These are phyloP conservation scores for Drosophila ficusphila DNA, from an alignment of 1,140 invertebrate genomes.

Conservation along the genomic window DNA sequence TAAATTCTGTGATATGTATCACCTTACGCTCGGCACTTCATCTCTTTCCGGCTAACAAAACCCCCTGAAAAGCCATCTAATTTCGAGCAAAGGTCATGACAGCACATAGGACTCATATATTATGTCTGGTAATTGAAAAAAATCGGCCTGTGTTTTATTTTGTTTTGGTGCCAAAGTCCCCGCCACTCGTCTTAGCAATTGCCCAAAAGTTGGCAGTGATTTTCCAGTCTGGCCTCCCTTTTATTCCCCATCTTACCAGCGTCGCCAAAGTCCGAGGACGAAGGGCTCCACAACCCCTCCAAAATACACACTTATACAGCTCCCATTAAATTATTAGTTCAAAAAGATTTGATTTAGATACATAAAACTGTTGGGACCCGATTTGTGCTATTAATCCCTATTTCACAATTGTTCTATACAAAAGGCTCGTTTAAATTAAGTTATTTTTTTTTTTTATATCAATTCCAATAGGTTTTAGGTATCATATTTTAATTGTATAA, in stretches of 20 bases:
- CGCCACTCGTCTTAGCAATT: slow-evolving; percentile 36
- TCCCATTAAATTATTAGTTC: not conserved
- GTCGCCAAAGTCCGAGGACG: slow-evolving; percentile 37
- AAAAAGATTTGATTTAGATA: no score
- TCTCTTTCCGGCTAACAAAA: not conserved
- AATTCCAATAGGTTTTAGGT: no score
- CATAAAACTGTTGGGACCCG: no score
- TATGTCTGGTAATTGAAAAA: slow-evolving; percentile 76
- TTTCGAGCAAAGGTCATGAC: slow-evolving; percentile 66
- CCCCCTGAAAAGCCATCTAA: slow-evolving; percentile 32
- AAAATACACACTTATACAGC: slow-evolving; percentile 2
- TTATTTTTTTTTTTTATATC: no score
- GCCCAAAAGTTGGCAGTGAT: slow-evolving; percentile 61
- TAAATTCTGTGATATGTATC: slow-evolving; percentile 47
- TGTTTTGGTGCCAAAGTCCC: slow-evolving; percentile 48
- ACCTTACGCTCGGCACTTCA: slow-evolving; percentile 34
- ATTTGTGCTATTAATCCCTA: no score
- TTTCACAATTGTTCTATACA: no score
- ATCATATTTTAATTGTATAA: no score
- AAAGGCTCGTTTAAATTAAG: no score
- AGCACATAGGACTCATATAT: slow-evolving; percentile 65
- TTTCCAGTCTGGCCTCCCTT: slow-evolving; percentile 45
- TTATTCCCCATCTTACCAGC: slow-evolving; percentile 10
- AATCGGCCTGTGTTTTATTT: slow-evolving; percentile 42
- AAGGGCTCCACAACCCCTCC: not conserved